phyloP scores from a whole-genome alignment of 1,140 invertebrate species.

The Tetragnatha versicolor region DNA sequence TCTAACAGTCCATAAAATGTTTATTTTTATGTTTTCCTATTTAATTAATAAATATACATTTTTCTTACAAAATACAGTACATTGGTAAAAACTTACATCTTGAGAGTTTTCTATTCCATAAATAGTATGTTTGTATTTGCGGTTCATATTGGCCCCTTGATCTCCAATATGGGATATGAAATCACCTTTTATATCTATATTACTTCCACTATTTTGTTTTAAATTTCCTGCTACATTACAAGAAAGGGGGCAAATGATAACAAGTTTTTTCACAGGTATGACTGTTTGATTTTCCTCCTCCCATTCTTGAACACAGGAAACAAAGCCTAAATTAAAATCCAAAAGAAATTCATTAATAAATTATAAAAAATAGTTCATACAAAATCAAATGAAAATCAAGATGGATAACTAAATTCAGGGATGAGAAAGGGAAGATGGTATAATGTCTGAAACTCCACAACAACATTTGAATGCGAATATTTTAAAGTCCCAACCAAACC shows the following conservation, averaged over 20 bases:
- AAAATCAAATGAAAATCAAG: no score
- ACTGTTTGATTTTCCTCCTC: no score
- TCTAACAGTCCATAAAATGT: background rate
- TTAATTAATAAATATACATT: background rate
- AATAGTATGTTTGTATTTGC: constrained; percentile 2
- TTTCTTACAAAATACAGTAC: background rate
- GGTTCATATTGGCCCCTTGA: constrained; percentile 26
- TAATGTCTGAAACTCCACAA: no score
- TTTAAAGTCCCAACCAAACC: no score
- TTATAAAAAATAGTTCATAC: no score
- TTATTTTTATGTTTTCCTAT: background rate
- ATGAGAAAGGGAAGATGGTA: no score
- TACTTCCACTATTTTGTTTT: background rate
- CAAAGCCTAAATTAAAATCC: no score
- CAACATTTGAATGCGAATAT: no score
- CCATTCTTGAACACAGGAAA: no score
- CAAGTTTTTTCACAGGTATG: background rate
- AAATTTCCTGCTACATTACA: constrained; percentile 7
- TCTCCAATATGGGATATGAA: background rate
- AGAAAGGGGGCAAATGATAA: constrained; percentile 25
- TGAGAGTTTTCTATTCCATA: background rate
- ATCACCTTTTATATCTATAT: background rate
- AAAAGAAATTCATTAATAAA: no score
- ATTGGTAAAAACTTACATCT: constrained; percentile 4
- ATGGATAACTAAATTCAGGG: no score